Evolutionary conservation across 2,888 invertebrate genomes (phyloP).

Genomic region (Lapara coniferarum): DNA sequence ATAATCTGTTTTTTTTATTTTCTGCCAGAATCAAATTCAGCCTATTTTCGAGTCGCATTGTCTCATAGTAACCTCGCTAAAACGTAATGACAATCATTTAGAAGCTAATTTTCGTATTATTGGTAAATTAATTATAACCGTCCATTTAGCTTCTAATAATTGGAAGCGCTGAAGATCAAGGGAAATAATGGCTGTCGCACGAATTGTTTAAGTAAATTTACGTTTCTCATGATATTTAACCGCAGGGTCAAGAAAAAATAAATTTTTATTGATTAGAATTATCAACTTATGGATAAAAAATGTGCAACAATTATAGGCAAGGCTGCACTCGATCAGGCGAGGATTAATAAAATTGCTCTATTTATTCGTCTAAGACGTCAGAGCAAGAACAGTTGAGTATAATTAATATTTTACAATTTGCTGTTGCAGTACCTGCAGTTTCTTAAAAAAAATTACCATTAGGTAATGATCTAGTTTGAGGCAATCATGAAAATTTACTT

Average conservation of each 20-base stretch:
- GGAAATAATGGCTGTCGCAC: neutral
- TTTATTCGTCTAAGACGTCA: neutral
- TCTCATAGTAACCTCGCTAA: too few relatives aligned
- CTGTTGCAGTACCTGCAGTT: neutral
- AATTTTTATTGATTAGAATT: neutral
- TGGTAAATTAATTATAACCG: neutral
- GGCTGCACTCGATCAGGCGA: slow-evolving; percentile 13
- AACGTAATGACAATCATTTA: too few relatives aligned
- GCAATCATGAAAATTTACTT: too few relatives aligned
- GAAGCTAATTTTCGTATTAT: too few relatives aligned
- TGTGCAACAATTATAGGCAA: neutral
- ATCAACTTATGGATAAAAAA: neutral
- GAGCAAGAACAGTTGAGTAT: neutral
- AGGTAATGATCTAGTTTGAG: too few relatives aligned
- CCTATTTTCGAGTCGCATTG: too few relatives aligned
- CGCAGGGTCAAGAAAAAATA: slow-evolving; percentile 8
- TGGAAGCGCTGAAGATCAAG: slow-evolving; percentile 12
- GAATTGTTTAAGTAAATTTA: neutral
- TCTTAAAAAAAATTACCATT: too few relatives aligned
- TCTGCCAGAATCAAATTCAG: too few relatives aligned
- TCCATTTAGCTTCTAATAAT: too few relatives aligned
- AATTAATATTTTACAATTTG: neutral
- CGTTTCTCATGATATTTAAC: neutral
- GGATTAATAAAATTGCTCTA: neutral
- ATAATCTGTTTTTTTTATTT: too few relatives aligned